Conservation (phyloP, 2,113 vertebrate genomes). For the Mugil cephalus region DNA sequence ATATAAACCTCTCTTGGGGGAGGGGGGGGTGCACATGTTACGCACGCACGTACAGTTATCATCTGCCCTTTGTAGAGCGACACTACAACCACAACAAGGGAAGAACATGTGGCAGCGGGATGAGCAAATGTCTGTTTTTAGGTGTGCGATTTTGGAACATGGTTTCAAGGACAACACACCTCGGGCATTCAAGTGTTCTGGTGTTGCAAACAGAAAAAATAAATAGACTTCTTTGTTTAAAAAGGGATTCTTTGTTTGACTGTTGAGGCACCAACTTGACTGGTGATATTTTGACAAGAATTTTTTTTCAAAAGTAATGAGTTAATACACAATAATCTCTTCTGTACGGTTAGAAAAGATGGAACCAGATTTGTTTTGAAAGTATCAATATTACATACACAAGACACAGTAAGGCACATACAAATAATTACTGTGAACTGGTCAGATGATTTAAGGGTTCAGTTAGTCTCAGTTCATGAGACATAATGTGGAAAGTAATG, state of each 20-base stretch:
- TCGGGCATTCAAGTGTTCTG: slow-evolving; percentile 13
- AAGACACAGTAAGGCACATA: too few relatives aligned
- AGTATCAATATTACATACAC: slow-evolving; percentile 1
- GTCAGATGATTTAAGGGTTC: background rate
- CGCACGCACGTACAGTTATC: slow-evolving; percentile 41
- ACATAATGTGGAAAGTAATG: slow-evolving; percentile 1
- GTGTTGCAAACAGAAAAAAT: background rate
- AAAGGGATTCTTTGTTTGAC: slow-evolving; percentile 6
- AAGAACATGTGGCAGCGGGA: slow-evolving; percentile 6
- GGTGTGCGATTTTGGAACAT: background rate
- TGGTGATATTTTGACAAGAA: slow-evolving; percentile 1
- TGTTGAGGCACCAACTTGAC: slow-evolving; percentile 17
- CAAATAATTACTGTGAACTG: too few relatives aligned
- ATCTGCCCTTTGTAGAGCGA: slow-evolving; percentile 23
- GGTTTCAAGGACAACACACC: slow-evolving; percentile 17
- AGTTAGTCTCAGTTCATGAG: background rate
- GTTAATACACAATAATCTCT: background rate
- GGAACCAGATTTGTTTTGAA: background rate
- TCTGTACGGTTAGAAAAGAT: background rate
- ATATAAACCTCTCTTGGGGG: slow-evolving; percentile 54
- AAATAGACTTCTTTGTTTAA: slow-evolving; percentile 1
- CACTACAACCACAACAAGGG: slow-evolving; percentile 40
- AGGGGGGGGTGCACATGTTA: slow-evolving; percentile 25
- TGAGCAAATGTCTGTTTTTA: slow-evolving; percentile 7
- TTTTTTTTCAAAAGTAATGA: background rate